Percentiles rank a stretch among this genome's conserved stretches.
Evolutionary conservation across 2,888 invertebrate genomes (phyloP).

Genomic region (Stenodema calcarata): DNA sequence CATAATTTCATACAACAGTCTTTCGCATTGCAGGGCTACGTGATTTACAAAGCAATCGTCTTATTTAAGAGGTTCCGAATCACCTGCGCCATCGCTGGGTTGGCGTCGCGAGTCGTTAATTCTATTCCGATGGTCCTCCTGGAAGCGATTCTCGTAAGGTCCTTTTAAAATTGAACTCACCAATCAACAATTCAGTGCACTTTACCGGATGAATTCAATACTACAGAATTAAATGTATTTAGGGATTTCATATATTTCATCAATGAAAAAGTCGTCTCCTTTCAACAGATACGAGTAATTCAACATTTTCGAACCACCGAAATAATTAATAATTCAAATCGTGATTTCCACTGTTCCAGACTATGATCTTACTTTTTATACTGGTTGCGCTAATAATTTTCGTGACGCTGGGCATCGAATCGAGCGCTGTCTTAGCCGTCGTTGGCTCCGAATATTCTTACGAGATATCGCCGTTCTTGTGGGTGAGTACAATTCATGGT

Average conservation of each 20-base stretch:
- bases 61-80: not conserved
- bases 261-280: too few species aligned
- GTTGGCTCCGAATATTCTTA: not conserved
- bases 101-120: not conserved
- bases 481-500: not conserved
- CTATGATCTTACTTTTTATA: not conserved
- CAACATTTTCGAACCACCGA: too few species aligned
- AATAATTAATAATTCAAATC: too few species aligned
- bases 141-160: not conserved
- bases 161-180: not conserved
- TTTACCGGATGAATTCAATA: too few species aligned
- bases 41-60: not conserved
- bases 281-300: too few species aligned
- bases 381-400: not conserved
- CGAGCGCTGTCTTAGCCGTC: not conserved
- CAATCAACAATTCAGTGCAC: not conserved
- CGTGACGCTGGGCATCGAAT: not conserved
- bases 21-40: not conserved
- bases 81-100: not conserved
- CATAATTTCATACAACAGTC: too few species aligned
- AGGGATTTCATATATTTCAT: too few species aligned
- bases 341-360: not conserved
- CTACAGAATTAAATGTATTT: too few species aligned
- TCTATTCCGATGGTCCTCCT: not conserved
- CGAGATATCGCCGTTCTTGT: not conserved